phyloP scores from a whole-genome alignment of 2,113 vertebrate species.

The Bubalus kerabau region DNA sequence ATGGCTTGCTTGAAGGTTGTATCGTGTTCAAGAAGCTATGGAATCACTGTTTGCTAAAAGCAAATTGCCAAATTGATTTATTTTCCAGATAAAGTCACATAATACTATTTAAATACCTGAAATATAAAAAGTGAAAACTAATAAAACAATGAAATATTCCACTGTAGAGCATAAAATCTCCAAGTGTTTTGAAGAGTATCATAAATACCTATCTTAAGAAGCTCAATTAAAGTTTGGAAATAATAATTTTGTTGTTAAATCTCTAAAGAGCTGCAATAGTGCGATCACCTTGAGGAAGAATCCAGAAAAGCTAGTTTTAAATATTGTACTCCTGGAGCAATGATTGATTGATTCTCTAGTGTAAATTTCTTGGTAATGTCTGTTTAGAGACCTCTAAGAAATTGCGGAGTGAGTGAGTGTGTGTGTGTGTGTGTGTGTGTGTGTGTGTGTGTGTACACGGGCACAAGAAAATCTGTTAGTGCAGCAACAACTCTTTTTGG shows the following conservation, averaged over 20 bases:
- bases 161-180: constrained; percentile 43
- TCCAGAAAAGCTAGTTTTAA: constrained; percentile 61
- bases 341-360: constrained; percentile 54
- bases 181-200: constrained; percentile 47
- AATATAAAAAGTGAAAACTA: constrained; percentile 58
- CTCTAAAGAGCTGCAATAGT: constrained; percentile 51
- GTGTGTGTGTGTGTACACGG: background rate
- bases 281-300: constrained; percentile 64
- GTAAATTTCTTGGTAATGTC: constrained; percentile 58
- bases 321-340: constrained; percentile 63
- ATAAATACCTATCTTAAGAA: constrained; percentile 59
- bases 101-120: constrained; percentile 50
- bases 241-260: constrained; percentile 68
- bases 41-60: constrained; percentile 60
- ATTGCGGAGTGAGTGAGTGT: background rate
- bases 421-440: background rate
- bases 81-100: constrained; percentile 63
- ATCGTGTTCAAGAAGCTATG: constrained; percentile 33
- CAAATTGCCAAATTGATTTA: constrained; percentile 66
- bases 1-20: constrained; percentile 41
- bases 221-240: constrained; percentile 67
- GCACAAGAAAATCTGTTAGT: background rate
- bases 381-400: constrained; percentile 21
- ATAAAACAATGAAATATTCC: constrained; percentile 26
- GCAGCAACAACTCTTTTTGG: background rate